Percentiles rank a stretch among this genome's conserved stretches.
These are phyloP conservation scores for Goniozus legneri DNA, from an alignment of 1,140 invertebrate genomes.

Conservation along the genomic window DNA sequence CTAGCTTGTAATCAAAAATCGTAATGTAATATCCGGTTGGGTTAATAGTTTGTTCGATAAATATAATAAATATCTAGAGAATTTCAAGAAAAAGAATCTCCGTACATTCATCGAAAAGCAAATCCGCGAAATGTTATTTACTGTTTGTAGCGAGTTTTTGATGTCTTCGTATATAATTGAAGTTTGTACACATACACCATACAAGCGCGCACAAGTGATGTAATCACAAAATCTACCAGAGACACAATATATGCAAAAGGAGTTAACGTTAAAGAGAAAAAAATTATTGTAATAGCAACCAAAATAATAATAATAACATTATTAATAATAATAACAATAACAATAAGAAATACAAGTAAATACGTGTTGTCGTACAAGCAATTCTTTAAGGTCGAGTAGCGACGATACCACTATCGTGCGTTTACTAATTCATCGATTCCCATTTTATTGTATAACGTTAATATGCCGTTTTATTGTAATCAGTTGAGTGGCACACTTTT, in stretches of 20 bases:
- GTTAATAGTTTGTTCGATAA: no score
- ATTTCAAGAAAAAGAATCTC: neutral
- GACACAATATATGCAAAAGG: slow-evolving; percentile 32
- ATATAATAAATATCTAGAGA: no score
- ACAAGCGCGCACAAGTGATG: slow-evolving; percentile 49
- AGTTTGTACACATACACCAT: slow-evolving; percentile 46
- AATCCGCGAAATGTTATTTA: slow-evolving; percentile 49
- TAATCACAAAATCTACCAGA: slow-evolving; percentile 41
- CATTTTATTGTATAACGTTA: slow-evolving; percentile 50
- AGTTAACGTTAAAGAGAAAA: slow-evolving; percentile 10
- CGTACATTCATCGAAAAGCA: slow-evolving; percentile 16
- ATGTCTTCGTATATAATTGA: slow-evolving; percentile 55
- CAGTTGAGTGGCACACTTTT: slow-evolving; percentile 42
- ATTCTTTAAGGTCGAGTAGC: slow-evolving; percentile 51
- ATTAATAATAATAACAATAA: slow-evolving; percentile 12
- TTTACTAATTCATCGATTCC: slow-evolving; percentile 48
- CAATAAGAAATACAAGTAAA: slow-evolving; percentile 11
- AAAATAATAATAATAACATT: slow-evolving; percentile 5
- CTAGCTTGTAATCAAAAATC: no score
- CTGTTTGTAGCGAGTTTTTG: slow-evolving; percentile 53
- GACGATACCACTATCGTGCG: slow-evolving; percentile 39
- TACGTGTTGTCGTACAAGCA: slow-evolving; percentile 53
- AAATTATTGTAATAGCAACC: slow-evolving; percentile 1
- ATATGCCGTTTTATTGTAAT: slow-evolving; percentile 50
- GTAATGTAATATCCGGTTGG: no score